Conservation (phyloP, 2,888 invertebrate genomes). For the Melangyna quadrimaculata region DNA sequence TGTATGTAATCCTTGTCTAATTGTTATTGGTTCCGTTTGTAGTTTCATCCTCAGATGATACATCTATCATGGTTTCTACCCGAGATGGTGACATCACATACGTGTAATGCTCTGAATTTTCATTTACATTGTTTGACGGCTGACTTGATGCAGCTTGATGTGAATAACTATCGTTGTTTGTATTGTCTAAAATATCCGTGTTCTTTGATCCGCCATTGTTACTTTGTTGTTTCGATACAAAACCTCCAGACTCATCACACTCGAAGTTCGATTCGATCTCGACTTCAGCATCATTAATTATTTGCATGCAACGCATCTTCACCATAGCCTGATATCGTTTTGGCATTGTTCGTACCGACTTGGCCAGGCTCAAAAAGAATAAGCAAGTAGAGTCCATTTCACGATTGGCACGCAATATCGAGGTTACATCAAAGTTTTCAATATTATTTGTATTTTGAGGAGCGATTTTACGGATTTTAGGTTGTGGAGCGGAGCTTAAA, state of each 20-base stretch:
- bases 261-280: constrained; percentile 78
- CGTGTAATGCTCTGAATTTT: constrained; percentile 79
- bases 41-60: constrained; percentile 79
- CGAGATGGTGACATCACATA: constrained; percentile 81
- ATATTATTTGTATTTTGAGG: constrained; percentile 62
- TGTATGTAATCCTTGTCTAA: background rate
- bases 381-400: constrained; percentile 80
- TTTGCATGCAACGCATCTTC: constrained; percentile 81
- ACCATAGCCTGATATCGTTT: constrained; percentile 79
- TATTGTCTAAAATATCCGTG: constrained; percentile 21
- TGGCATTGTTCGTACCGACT: constrained; percentile 79
- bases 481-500: constrained; percentile 73
- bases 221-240: constrained; percentile 50
- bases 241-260: constrained; percentile 74
- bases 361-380: constrained; percentile 79
- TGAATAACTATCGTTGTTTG: constrained; percentile 46
- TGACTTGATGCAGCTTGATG: constrained; percentile 14
- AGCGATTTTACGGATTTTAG: constrained; percentile 75
- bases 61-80: constrained; percentile 80
- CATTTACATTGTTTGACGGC: constrained; percentile 71
- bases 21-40: constrained; percentile 72
- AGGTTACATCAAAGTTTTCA: constrained; percentile 77
- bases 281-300: constrained; percentile 80
- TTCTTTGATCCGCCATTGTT: constrained; percentile 26
- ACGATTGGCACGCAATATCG: constrained; percentile 78